Percentiles rank a stretch among this genome's conserved stretches.
Evolutionary conservation across 2,113 vertebrate genomes (phyloP).

Genomic region (Cyanistes caeruleus): DNA sequence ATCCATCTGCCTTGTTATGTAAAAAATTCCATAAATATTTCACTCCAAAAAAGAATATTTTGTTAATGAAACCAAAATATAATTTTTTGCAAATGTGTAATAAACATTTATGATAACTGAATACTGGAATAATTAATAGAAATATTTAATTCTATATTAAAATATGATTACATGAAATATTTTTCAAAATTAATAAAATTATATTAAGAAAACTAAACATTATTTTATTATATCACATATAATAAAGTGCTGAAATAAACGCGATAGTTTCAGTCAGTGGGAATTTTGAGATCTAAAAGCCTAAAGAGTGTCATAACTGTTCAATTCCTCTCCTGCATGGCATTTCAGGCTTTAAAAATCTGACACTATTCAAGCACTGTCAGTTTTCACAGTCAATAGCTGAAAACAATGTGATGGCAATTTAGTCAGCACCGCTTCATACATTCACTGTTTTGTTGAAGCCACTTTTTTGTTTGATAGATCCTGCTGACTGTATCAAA

Average conservation of each 20-base stretch:
- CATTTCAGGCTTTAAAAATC: not conserved
- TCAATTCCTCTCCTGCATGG: not conserved
- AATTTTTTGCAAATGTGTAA: not conserved
- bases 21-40: not conserved
- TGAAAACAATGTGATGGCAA: not conserved
- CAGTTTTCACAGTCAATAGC: not conserved
- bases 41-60: not conserved
- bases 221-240: not conserved
- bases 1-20: not conserved
- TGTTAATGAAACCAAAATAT: not conserved
- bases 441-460: not conserved
- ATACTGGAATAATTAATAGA: not conserved
- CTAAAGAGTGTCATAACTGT: not conserved
- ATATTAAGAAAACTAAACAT: not conserved
- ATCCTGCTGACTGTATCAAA: not conserved
- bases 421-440: not conserved
- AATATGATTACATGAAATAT: not conserved
- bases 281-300: not conserved
- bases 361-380: not conserved
- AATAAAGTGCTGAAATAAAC: not conserved
- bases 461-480: not conserved
- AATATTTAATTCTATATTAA: constrained; percentile 7
- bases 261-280: not conserved
- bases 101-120: not conserved
- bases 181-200: not conserved